These are phyloP conservation scores for Hermodice carunculata DNA, from an alignment of 2,888 invertebrate genomes.

Conservation along the genomic window DNA sequence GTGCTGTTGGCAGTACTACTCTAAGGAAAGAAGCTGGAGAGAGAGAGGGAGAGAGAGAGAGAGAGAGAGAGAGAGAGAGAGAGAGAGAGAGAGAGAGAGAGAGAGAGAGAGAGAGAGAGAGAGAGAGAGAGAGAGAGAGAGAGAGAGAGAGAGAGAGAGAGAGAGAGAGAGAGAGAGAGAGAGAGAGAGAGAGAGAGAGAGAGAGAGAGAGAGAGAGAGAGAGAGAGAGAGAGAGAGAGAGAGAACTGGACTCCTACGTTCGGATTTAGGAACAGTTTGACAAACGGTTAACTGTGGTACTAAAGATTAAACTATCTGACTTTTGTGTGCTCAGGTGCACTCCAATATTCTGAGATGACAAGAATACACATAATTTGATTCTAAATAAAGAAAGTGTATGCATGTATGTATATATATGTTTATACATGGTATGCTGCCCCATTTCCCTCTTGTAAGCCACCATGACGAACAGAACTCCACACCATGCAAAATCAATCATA, in stretches of 20 bases:
- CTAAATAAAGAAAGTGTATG: slow-evolving; percentile 6
- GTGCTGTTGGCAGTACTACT: too few relatives aligned
- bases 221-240: slow-evolving; percentile 8
- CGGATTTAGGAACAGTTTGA: neutral
- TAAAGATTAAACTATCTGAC: neutral
- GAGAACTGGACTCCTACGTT: too few relatives aligned
- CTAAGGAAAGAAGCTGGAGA: too few relatives aligned
- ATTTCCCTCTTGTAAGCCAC: neutral
- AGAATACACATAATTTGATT: neutral
- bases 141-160: slow-evolving; percentile 19
- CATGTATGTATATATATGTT: slow-evolving; percentile 11
- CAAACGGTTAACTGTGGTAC: neutral
- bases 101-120: slow-evolving; percentile 20
- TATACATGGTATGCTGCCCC: neutral
- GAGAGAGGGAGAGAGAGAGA: too few relatives aligned
- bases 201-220: slow-evolving; percentile 12
- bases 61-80: too few relatives aligned
- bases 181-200: slow-evolving; percentile 20
- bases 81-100: slow-evolving; percentile 18
- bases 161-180: slow-evolving; percentile 21
- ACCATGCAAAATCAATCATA: neutral
- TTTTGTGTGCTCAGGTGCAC: neutral
- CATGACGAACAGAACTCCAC: too few relatives aligned
- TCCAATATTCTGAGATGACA: neutral
- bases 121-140: slow-evolving; percentile 21